A percentile compares a stretch with the other conserved stretches of the same genome.
These are phyloP conservation scores for Napeogenes inachia DNA, from an alignment of 2,888 invertebrate genomes.

Conservation along the genomic window DNA sequence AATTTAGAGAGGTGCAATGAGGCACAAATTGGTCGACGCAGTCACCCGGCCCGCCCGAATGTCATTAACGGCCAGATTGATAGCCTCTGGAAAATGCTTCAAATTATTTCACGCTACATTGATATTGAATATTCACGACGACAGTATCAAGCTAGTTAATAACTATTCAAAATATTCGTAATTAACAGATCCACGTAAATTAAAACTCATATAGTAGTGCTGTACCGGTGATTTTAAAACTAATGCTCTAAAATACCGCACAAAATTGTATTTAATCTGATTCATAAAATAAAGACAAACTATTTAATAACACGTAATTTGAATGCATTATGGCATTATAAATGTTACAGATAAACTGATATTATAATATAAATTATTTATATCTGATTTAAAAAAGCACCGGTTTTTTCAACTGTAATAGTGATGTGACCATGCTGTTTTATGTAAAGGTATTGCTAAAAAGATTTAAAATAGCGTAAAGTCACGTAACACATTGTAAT, in stretches of 20 bases:
- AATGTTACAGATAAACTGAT: too few species aligned
- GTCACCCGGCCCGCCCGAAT: slow-evolving; percentile 59
- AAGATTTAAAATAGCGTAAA: slow-evolving; percentile 12
- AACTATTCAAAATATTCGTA: slow-evolving; percentile 20
- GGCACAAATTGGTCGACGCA: slow-evolving; percentile 66
- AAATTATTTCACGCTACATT: slow-evolving; percentile 71
- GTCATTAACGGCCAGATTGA: slow-evolving; percentile 72
- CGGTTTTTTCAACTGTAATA: too few species aligned
- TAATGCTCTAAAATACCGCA: too few species aligned
- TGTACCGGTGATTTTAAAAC: too few species aligned
- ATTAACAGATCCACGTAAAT: slow-evolving; percentile 17
- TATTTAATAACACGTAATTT: too few species aligned
- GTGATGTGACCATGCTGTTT: not conserved
- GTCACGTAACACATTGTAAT: slow-evolving; percentile 16
- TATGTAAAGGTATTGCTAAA: slow-evolving; percentile 9
- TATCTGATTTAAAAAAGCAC: too few species aligned
- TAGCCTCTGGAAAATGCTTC: slow-evolving; percentile 66
- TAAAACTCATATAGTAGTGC: slow-evolving; percentile 9
- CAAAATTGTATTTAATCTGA: too few species aligned
- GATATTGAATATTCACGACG: slow-evolving; percentile 62
- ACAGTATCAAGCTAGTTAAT: slow-evolving; percentile 31
- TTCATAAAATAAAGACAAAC: too few species aligned
- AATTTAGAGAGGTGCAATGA: slow-evolving; percentile 63
- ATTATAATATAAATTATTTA: too few species aligned
- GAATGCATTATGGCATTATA: too few species aligned